Conservation (phyloP, 1,140 invertebrate genomes). For the Habropoda laboriosa region DNA sequence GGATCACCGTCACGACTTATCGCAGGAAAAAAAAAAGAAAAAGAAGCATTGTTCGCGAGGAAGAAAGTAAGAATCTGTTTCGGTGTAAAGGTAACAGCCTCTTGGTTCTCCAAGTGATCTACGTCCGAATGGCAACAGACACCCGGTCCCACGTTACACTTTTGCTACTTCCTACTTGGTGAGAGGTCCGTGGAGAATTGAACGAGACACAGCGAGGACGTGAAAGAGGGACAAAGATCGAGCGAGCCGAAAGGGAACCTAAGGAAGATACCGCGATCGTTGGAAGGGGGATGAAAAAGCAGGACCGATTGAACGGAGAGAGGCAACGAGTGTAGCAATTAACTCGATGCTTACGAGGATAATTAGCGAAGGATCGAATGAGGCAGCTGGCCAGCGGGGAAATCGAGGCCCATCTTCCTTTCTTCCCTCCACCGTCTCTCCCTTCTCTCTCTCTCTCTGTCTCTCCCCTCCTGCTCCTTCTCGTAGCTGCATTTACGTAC, state of each 20-base stretch:
- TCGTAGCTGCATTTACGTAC: conserved; percentile 76
- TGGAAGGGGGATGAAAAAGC: conserved; percentile 54
- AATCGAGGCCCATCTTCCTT: conserved; percentile 57
- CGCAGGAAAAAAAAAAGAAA: no score
- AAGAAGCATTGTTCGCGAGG: neutral
- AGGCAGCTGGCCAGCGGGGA: conserved; percentile 77
- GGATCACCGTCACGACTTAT: neutral
- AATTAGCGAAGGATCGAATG: conserved; percentile 78
- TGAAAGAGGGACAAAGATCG: conserved; percentile 13
- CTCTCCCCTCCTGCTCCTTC: neutral
- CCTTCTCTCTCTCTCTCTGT: neutral
- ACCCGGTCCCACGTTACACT: conserved; percentile 72
- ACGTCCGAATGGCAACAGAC: conserved; percentile 34
- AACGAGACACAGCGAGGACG: conserved; percentile 14
- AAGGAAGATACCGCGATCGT: conserved; percentile 23
- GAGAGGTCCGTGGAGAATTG: conserved; percentile 35
- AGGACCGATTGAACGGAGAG: conserved; percentile 61
- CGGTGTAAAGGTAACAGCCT: neutral
- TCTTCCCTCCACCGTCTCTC: neutral
- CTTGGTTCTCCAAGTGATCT: conserved; percentile 15
- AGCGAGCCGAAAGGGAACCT: neutral
- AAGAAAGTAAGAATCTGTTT: conserved; percentile 38
- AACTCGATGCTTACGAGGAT: conserved; percentile 79
- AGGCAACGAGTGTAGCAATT: conserved; percentile 75
- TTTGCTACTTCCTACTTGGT: conserved; percentile 57